A percentile compares a stretch with the other conserved stretches of the same genome.
Evolutionary conservation across 2,888 invertebrate species (phyloP).

Genomic region (Acleris cristana): DNA sequence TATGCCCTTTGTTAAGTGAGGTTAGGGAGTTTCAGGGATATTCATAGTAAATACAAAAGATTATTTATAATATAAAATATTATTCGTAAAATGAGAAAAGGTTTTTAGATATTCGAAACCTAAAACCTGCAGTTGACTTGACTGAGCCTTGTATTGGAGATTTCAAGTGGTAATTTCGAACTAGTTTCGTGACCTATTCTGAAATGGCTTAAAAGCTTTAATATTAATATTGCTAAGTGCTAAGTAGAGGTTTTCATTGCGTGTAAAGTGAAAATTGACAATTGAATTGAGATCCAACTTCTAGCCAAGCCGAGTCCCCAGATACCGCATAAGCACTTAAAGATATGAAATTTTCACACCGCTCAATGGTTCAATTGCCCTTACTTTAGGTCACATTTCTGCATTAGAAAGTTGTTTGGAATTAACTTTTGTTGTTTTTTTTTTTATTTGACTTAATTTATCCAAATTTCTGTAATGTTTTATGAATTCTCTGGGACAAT

Average conservation of each 20-base stretch:
- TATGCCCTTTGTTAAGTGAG: neutral
- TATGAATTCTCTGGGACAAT: neutral
- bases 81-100: neutral
- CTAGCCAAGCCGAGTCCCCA: neutral
- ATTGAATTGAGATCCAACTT: neutral
- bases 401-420: neutral
- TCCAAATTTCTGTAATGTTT: conserved; percentile 13
- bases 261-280: neutral
- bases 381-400: conserved; percentile 18
- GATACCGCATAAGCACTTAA: conserved; percentile 28
- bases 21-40: neutral
- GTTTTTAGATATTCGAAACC: too few species aligned
- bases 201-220: too few species aligned
- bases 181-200: too few species aligned
- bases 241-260: neutral
- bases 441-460: conserved; percentile 24
- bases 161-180: too few species aligned
- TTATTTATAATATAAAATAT: neutral
- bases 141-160: too few species aligned
- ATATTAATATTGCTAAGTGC: too few species aligned
- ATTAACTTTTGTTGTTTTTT: neutral
- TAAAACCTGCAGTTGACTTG: too few species aligned
- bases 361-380: conserved; percentile 66
- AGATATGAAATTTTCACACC: conserved; percentile 71
- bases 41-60: neutral